A percentile compares a stretch with the other conserved stretches of the same genome.
phyloP scores from a whole-genome alignment of 2,113 vertebrate genomes.

The Rutilus rutilus region DNA sequence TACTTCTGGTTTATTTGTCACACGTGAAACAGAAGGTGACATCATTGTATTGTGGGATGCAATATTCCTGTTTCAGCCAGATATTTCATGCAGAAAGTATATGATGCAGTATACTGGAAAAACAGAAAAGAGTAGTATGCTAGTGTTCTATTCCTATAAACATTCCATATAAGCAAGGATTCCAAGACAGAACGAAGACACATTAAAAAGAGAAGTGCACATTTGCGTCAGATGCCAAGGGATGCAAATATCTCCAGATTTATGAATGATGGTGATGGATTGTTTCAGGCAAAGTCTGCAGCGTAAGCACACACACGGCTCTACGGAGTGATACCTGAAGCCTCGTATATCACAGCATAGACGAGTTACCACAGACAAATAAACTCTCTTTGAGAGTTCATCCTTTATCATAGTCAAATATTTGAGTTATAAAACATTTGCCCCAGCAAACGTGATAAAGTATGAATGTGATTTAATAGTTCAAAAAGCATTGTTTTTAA shows the following conservation, averaged over 20 bases:
- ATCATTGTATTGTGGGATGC: neutral
- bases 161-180: neutral
- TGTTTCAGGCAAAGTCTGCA: conserved; percentile 23
- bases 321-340: neutral
- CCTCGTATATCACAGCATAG: neutral
- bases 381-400: conserved; percentile 3
- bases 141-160: neutral
- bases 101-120: conserved; percentile 16
- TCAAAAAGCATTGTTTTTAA: conserved; percentile 1
- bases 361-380: neutral
- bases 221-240: conserved; percentile 19
- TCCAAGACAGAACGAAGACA: neutral
- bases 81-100: neutral
- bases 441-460: neutral
- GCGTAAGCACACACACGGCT: neutral
- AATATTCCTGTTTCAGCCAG: neutral
- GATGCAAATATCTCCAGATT: conserved; percentile 34
- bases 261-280: conserved; percentile 38
- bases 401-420: neutral
- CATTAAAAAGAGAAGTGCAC: conserved; percentile 27
- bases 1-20: conserved; percentile 59
- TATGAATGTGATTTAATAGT: neutral
- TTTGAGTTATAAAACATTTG: neutral
- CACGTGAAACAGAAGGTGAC: neutral
- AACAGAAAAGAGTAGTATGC: neutral